Evolutionary conservation across 2,797 vertebrate species (phyloP).

Genomic region (Chiloscyllium punctatum): DNA sequence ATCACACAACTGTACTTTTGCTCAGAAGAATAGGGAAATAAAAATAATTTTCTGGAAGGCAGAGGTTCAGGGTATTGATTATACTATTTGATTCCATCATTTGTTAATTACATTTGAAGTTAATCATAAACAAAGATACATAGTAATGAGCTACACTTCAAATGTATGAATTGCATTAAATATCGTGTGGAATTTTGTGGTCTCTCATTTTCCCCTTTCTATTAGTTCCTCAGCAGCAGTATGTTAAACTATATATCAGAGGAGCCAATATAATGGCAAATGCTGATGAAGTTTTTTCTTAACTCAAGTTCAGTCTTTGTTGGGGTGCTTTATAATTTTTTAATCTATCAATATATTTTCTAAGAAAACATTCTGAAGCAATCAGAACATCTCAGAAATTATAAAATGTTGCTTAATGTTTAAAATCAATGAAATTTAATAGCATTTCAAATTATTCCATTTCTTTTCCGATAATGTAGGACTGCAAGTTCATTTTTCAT

Average conservation of each 20-base stretch:
- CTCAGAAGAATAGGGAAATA: not conserved
- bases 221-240: not conserved
- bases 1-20: not conserved
- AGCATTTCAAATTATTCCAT: not conserved
- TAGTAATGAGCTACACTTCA: not conserved
- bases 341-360: not conserved
- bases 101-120: not conserved
- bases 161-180: slow-evolving; percentile 2
- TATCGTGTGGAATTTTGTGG: not conserved
- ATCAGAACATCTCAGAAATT: not conserved
- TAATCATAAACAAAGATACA: not conserved
- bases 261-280: not conserved
- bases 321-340: not conserved
- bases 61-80: not conserved
- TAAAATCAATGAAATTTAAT: not conserved
- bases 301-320: not conserved
- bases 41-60: not conserved
- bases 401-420: not conserved
- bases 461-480: not conserved
- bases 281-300: not conserved
- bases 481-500: not conserved
- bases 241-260: not conserved
- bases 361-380: not conserved
- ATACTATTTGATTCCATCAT: not conserved
- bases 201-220: not conserved